Base-by-base conservation (phyloP, 2,888 invertebrate genomes). In the Coleophora flavipennella region DNA sequence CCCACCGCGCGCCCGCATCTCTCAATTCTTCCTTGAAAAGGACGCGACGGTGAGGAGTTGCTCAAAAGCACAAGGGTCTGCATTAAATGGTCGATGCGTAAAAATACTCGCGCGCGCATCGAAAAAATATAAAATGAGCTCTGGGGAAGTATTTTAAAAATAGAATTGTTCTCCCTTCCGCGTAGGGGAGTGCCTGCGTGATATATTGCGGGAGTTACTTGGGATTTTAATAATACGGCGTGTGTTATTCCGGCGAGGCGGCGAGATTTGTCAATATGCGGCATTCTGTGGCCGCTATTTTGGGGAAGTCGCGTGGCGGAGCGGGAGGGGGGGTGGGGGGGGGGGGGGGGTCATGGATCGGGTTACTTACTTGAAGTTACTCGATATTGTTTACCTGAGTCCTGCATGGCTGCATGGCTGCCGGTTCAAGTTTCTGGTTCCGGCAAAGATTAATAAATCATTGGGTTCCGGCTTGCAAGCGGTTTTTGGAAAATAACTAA, bases 261-360 rank as follows among this genome's bases (percentile, higher is more conserved):
- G 71, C 78, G 78, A 83, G 84, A 84, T 84, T 84, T 84, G 83
- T 84, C 84, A 84, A 80, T 79, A 70, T 66, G 56, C 51, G 73
- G 69, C 62, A 66, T 71, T 72, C 65, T 79, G 76, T 70, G 76
- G 80, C 61, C 54, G 68, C 80, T 83, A 83, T 83, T 84, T 84
- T 63, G 63, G 74, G 67, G 57, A 55, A 62, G 74, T 59, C 79
- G 70, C 78, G 83, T 78, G 79, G 59, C 70, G 60, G 59, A n/a
- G n/a, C n/a, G n/a, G n/a, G n/a, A n/a, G n/a, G n/a, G n/a, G n/a
- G n/a, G n/a, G n/a, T n/a, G n/a, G n/a, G n/a, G n/a, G n/a, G n/a
- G n/a, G n/a, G n/a, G n/a, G n/a, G 59, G 58, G 53, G 43, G 47
- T 33, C 35, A 44, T 59, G 62, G 70, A n/a, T 10, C 29, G 29